A percentile compares a stretch with the other conserved stretches of the same genome.
Conservation (phyloP, 2,888 invertebrate species). For the Coleophora deauratella region DNA sequence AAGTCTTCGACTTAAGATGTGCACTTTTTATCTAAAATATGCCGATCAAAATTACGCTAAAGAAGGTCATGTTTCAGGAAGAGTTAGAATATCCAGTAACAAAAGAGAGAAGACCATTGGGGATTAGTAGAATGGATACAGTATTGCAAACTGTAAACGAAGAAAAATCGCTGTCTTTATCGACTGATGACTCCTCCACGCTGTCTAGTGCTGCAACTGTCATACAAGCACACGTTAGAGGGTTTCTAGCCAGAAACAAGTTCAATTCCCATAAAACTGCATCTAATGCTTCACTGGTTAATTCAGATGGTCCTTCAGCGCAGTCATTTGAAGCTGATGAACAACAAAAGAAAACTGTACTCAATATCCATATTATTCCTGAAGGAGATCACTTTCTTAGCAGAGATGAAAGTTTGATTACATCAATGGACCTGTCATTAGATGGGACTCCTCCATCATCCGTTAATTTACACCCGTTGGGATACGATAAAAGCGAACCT, state of each 20-base stretch:
- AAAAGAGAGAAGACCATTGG: constrained; percentile 49
- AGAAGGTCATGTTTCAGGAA: constrained; percentile 34
- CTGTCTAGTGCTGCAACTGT: constrained; percentile 75
- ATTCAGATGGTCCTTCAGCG: constrained; percentile 44
- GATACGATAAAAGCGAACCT: constrained; percentile 55
- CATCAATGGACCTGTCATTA: constrained; percentile 56
- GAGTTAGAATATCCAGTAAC: constrained; percentile 27
- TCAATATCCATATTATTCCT: constrained; percentile 64
- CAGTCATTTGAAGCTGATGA: constrained; percentile 49
- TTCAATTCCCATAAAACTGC: constrained; percentile 52
- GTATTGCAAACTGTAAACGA: constrained; percentile 69
- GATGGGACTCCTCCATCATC: constrained; percentile 59
- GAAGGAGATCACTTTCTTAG: constrained; percentile 52
- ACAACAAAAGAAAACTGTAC: constrained; percentile 48
- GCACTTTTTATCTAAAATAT: not conserved
- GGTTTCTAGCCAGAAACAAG: constrained; percentile 76
- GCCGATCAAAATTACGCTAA: not conserved
- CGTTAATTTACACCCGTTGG: constrained; percentile 54
- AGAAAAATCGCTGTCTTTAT: constrained; percentile 64
- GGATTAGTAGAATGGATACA: constrained; percentile 59
- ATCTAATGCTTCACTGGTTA: constrained; percentile 49
- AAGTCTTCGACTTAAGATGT: constrained; percentile 8
- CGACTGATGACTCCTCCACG: constrained; percentile 67
- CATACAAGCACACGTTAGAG: constrained; percentile 80
- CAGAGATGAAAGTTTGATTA: constrained; percentile 57